These are phyloP conservation scores for Tenualosa ilisha DNA, from an alignment of 2,797 vertebrate species.

Conservation along the genomic window DNA sequence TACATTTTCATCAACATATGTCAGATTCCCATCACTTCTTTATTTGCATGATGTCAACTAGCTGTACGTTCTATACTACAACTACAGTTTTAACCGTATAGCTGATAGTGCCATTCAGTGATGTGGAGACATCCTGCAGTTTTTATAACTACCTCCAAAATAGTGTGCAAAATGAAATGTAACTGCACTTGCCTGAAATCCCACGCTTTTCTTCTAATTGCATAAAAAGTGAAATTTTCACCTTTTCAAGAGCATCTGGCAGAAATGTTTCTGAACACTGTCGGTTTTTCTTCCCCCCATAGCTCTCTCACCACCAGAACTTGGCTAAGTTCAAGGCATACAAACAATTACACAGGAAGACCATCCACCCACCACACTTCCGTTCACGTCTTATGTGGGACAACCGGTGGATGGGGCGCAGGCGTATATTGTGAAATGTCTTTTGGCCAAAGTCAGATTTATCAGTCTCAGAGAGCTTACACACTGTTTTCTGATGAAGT, in stretches of 20 bases:
- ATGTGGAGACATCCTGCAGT: neutral
- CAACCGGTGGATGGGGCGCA: neutral
- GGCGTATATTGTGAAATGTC: neutral
- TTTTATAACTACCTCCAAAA: neutral
- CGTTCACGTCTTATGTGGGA: too few species aligned
- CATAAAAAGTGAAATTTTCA: neutral
- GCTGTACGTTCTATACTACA: neutral
- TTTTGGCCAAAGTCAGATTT: neutral
- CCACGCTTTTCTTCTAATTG: neutral
- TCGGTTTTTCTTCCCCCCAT: neutral
- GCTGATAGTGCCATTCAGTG: neutral
- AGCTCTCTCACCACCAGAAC: neutral
- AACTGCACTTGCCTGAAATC: neutral
- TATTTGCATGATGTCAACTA: neutral
- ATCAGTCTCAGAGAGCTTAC: constrained; percentile 5
- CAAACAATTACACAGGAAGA: neutral
- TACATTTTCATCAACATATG: neutral
- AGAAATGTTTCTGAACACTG: neutral
- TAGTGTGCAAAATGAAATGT: neutral
- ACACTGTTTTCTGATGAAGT: neutral
- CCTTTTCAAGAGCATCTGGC: neutral
- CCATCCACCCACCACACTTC: neutral
- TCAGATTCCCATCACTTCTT: neutral
- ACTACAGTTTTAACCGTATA: neutral
- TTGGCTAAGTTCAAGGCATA: neutral